Conservation (phyloP, 2,113 vertebrate genomes). For the Morphnarchus princeps region DNA sequence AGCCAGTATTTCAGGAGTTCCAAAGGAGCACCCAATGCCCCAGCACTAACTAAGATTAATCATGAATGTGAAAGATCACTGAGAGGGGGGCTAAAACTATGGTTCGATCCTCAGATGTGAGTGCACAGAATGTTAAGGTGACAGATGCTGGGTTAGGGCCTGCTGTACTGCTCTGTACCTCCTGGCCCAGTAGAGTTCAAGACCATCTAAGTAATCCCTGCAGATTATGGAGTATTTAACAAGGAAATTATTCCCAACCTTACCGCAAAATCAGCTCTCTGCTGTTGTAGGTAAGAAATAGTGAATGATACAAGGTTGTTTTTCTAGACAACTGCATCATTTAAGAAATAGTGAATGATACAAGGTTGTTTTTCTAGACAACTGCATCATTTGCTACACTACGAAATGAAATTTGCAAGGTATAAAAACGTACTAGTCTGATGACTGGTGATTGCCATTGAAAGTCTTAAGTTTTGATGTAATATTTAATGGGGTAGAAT, state of each 20-base stretch:
- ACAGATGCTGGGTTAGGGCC: neutral
- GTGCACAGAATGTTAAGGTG: neutral
- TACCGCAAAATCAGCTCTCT: neutral
- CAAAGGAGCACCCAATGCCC: neutral
- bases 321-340: neutral
- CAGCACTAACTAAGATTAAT: neutral
- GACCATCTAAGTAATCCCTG: neutral
- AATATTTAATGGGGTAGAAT: neutral
- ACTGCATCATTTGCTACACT: neutral
- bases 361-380: neutral
- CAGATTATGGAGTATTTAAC: neutral
- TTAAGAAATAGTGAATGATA: neutral
- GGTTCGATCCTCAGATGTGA: neutral
- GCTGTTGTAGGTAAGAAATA: neutral
- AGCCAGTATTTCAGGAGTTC: neutral
- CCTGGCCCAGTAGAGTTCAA: neutral
- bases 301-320: neutral
- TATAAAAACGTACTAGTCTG: neutral
- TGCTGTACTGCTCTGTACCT: neutral
- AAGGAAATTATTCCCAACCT: neutral
- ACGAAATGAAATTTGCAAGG: neutral
- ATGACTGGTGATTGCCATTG: neutral
- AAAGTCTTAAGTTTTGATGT: neutral
- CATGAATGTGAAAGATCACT: neutral
- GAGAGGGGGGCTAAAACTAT: neutral